These are phyloP conservation scores for Notoglanidium macrostoma DNA, from an alignment of 2,797 vertebrate species.

Conservation along the genomic window DNA sequence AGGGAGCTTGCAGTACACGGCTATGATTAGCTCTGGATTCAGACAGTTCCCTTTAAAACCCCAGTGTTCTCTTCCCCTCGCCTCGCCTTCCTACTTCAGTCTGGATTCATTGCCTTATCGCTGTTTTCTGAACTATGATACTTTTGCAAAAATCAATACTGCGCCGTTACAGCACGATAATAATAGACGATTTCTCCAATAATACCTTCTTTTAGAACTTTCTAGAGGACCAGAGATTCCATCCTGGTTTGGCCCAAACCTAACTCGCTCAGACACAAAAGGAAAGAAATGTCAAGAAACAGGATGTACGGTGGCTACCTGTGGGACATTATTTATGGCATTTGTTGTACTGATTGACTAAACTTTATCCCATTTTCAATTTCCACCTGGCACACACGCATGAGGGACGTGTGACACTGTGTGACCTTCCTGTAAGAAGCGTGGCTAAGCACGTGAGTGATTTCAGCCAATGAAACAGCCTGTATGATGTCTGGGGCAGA, in stretches of 20 bases:
- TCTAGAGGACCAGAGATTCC: not conserved
- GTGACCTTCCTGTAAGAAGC: slow-evolving; percentile 15
- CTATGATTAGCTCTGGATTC: slow-evolving; percentile 29
- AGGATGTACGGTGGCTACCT: not conserved
- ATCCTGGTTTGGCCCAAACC: not conserved
- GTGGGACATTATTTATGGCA: not conserved
- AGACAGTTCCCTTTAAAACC: not conserved
- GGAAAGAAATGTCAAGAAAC: not conserved
- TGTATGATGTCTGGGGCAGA: not conserved
- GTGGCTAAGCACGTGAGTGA: not conserved
- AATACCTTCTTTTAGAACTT: slow-evolving; percentile 9
- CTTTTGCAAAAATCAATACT: slow-evolving; percentile 23
- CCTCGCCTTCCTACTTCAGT: not conserved
- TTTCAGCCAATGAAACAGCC: not conserved
- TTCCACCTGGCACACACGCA: not conserved
- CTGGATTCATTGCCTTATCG: not conserved
- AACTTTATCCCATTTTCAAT: not conserved
- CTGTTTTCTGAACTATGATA: slow-evolving; percentile 2
- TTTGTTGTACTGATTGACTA: not conserved
- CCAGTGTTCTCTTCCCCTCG: not conserved
- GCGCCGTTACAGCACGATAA: slow-evolving; percentile 12
- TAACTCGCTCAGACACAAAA: not conserved
- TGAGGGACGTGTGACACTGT: not conserved
- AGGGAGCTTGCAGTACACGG: not conserved
- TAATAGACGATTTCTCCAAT: slow-evolving; percentile 29